phyloP scores from a whole-genome alignment of 64 coral and sea anemone genomes.

The Montipora efflorescens region DNA sequence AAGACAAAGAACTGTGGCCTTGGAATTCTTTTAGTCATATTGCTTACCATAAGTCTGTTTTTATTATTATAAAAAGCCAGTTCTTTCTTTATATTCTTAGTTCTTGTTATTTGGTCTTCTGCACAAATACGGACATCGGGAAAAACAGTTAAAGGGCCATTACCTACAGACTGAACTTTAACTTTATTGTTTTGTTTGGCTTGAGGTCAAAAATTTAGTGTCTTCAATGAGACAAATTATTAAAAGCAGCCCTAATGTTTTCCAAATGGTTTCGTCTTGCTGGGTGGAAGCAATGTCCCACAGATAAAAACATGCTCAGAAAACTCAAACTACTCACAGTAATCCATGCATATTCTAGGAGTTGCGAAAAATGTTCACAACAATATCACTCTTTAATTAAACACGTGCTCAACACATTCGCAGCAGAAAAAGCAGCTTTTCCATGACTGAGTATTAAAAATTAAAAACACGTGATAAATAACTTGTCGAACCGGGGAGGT shows the following conservation, averaged over 20 bases:
- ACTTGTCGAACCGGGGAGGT: conserved; percentile 31
- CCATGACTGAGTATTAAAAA: not conserved
- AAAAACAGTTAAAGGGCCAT: conserved; percentile 26
- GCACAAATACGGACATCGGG: conserved; percentile 17
- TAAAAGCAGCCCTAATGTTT: conserved; percentile 12
- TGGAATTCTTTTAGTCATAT: too few relatives aligned
- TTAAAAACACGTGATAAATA: conserved; percentile 35
- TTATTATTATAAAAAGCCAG: not conserved
- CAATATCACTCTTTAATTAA: not conserved
- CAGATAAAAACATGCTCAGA: conserved; percentile 3
- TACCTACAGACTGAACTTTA: not conserved
- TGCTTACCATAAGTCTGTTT: too few relatives aligned
- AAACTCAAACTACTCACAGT: not conserved
- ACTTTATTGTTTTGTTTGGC: conserved; percentile 45
- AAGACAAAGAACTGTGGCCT: too few relatives aligned
- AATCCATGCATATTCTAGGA: not conserved
- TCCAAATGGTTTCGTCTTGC: conserved; percentile 3
- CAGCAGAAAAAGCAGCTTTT: not conserved
- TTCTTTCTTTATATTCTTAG: not conserved
- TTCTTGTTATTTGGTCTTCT: conserved; percentile 1
- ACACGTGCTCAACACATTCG: conserved; percentile 18
- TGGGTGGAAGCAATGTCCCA: not conserved
- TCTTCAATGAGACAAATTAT: conserved; percentile 18
- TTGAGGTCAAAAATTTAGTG: conserved; percentile 33
- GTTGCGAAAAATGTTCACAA: not conserved